These are phyloP conservation scores for Ceyx margarethae DNA, from an alignment of 2,113 vertebrate genomes.

Conservation along the genomic window DNA sequence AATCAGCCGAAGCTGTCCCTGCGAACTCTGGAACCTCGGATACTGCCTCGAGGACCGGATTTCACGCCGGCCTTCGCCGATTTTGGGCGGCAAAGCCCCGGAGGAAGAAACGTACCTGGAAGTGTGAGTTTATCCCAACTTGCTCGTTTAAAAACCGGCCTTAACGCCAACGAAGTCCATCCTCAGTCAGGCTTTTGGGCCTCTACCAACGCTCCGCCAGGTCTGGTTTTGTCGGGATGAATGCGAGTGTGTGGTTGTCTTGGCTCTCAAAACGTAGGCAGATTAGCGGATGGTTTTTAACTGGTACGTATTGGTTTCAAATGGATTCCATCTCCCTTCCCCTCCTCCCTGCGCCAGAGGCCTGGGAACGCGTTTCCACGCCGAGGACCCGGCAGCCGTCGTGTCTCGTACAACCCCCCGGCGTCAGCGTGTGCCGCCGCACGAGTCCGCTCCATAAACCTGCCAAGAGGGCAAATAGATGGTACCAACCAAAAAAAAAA, in stretches of 20 bases:
- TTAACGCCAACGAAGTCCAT: neutral
- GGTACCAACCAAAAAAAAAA: neutral
- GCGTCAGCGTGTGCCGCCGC: fast-evolving
- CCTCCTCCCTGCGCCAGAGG: neutral
- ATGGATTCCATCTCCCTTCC: neutral
- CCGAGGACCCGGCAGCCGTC: neutral
- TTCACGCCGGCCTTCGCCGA: constrained; percentile 98
- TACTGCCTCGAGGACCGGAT: constrained; percentile 91
- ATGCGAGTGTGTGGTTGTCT: neutral
- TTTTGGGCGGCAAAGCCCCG: constrained; percentile 87
- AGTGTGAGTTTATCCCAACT: constrained; percentile 74
- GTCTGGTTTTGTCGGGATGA: constrained; percentile 17
- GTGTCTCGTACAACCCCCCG: fast-evolving
- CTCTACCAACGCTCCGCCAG: neutral
- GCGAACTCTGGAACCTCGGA: constrained; percentile 85
- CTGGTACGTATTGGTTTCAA: neutral
- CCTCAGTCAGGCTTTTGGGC: neutral
- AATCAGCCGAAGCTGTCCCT: constrained; percentile 90
- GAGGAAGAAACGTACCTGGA: constrained; percentile 87
- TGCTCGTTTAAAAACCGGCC: constrained; percentile 18
- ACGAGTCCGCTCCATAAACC: neutral
- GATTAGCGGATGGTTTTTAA: constrained; percentile 2
- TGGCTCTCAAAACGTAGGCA: neutral
- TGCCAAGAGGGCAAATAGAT: neutral
- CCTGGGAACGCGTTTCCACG: neutral